Conservation (phyloP, 2,888 invertebrate genomes). For the Linnaemya vulpina region DNA sequence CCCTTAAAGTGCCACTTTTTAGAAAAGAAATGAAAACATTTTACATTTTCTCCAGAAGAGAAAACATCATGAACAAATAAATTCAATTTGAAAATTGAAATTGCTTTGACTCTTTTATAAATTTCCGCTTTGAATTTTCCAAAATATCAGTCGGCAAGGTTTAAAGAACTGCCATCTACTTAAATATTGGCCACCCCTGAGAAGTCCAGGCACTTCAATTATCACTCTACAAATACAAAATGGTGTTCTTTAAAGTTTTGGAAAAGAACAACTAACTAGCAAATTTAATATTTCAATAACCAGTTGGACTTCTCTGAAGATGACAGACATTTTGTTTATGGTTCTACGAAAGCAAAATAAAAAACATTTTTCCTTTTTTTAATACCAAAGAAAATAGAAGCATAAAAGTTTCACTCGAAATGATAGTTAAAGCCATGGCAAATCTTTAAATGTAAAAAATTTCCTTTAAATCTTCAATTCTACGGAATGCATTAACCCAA, state of each 20-base stretch:
- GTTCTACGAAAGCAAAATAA: not conserved
- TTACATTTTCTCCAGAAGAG: no score
- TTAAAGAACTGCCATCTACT: not conserved
- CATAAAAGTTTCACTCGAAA: not conserved
- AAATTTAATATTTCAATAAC: not conserved
- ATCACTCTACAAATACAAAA: no score
- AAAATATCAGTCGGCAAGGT: no score
- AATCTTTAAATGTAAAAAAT: slow-evolving; percentile 33
- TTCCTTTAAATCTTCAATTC: slow-evolving; percentile 23
- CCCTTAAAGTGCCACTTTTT: no score
- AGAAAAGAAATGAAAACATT: no score
- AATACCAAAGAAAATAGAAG: not conserved
- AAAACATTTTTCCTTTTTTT: not conserved
- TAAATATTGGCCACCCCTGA: not conserved
- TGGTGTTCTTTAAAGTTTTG: no score
- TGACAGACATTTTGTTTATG: not conserved
- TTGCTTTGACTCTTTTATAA: no score
- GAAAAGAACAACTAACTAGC: no score
- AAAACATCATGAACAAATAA: no score
- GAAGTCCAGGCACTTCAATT: not conserved
- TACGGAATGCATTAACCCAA: not conserved
- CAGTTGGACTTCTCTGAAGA: not conserved
- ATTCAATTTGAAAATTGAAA: no score
- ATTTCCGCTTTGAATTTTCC: no score
- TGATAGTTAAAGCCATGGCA: slow-evolving; percentile 24